Conservation (phyloP, 1,140 invertebrate species). For the Nephila pilipes region DNA sequence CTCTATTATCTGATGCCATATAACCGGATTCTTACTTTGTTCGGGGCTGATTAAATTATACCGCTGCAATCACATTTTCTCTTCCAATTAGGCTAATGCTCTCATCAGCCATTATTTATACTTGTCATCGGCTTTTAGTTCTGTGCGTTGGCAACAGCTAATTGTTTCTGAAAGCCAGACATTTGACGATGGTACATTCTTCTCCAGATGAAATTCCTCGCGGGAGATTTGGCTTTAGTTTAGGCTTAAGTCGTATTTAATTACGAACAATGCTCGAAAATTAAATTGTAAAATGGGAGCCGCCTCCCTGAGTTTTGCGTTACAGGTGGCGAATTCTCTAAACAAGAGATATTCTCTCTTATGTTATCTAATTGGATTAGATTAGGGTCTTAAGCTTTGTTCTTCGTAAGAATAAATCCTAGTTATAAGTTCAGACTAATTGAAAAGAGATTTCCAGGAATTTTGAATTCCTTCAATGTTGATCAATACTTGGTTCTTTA, state of each 20-base stretch:
- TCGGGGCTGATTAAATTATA: neutral
- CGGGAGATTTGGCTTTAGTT: neutral
- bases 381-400: neutral
- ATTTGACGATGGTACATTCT: neutral
- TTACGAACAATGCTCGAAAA: constrained; percentile 1
- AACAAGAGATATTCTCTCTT: neutral
- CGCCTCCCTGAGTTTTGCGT: neutral
- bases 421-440: neutral
- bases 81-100: constrained; percentile 9
- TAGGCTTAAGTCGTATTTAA: neutral
- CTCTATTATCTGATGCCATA: neutral
- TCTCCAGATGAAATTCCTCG: neutral
- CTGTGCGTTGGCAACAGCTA: neutral
- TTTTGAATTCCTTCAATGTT: neutral
- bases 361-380: neutral
- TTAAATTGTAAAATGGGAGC: neutral
- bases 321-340: neutral
- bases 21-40: neutral
- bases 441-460: neutral
- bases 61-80: constrained; percentile 5
- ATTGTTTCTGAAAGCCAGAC: neutral
- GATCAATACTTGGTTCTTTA: too few relatives aligned
- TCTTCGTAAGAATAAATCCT: neutral
- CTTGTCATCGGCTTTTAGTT: constrained; percentile 3
- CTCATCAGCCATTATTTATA: neutral